These are phyloP conservation scores for Cyanoderma ruficeps DNA, from an alignment of 2,113 vertebrate genomes.

Conservation along the genomic window DNA sequence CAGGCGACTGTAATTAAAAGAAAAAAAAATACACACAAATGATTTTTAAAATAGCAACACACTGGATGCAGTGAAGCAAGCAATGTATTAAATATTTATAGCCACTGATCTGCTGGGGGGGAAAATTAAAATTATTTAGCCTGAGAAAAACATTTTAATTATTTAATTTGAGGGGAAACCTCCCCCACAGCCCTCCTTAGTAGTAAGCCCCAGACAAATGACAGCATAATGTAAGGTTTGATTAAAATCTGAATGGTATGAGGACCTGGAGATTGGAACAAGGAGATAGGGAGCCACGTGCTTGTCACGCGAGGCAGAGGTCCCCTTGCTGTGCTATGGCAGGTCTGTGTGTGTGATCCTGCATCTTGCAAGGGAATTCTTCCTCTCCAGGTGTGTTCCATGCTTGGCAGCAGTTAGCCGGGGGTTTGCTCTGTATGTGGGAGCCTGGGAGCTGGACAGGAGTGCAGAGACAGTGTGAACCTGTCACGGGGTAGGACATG, in stretches of 20 bases:
- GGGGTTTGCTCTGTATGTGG: background rate
- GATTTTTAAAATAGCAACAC: constrained; percentile 20
- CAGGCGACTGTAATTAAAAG: constrained; percentile 61
- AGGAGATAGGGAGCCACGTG: background rate
- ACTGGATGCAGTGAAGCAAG: constrained; percentile 1
- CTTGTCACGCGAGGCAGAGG: background rate
- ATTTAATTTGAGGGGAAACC: constrained; percentile 54
- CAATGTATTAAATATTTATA: constrained; percentile 48
- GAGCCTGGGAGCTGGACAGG: background rate
- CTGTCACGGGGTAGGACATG: background rate
- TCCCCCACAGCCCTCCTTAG: constrained; percentile 14
- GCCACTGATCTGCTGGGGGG: background rate
- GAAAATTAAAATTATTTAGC: constrained; percentile 4
- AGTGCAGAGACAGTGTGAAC: background rate
- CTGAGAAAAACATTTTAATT: constrained; percentile 59
- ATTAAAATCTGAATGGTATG: constrained; percentile 16
- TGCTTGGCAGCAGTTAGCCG: background rate
- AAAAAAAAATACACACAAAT: constrained; percentile 51
- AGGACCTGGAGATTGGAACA: background rate
- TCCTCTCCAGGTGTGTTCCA: background rate
- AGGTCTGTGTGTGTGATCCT: background rate
- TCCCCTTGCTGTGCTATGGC: background rate
- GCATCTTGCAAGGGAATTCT: background rate
- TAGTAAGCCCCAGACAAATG: background rate
- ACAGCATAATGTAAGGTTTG: constrained; percentile 9